Evolutionary conservation across 2,888 invertebrate genomes (phyloP).

Genomic region (Acronicta aceris): DNA sequence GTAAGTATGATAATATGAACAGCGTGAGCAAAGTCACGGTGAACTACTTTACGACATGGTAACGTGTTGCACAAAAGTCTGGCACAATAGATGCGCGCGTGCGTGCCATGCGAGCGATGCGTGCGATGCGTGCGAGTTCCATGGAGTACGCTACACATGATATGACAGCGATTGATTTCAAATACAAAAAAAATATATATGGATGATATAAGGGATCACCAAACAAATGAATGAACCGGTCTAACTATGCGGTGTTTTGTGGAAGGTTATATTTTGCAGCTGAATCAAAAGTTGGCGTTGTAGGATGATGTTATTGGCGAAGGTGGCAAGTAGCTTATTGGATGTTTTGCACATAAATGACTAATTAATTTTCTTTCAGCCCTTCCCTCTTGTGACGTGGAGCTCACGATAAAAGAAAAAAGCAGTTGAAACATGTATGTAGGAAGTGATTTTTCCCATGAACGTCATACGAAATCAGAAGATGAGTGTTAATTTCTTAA

Average conservation of each 20-base stretch:
- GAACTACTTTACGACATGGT: slow-evolving; percentile 22
- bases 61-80: slow-evolving; percentile 29
- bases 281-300: no score
- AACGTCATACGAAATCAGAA: no score
- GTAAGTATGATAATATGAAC: slow-evolving; percentile 24
- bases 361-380: no score
- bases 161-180: slow-evolving; percentile 5
- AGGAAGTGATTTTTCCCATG: no score
- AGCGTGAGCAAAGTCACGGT: slow-evolving; percentile 53
- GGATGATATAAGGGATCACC: slow-evolving; percentile 8
- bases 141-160: slow-evolving; percentile 2
- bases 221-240: not conserved
- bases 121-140: slow-evolving; percentile 11
- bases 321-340: no score
- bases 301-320: no score
- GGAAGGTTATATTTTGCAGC: no score
- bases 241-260: not conserved
- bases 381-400: no score
- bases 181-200: not conserved
- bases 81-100: slow-evolving; percentile 18
- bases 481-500: no score
- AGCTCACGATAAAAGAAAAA: no score
- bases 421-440: no score
- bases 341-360: no score
- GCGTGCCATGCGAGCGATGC: slow-evolving; percentile 11